These are phyloP conservation scores for Xyrichtys novacula DNA, from an alignment of 2,797 vertebrate genomes.

Conservation along the genomic window DNA sequence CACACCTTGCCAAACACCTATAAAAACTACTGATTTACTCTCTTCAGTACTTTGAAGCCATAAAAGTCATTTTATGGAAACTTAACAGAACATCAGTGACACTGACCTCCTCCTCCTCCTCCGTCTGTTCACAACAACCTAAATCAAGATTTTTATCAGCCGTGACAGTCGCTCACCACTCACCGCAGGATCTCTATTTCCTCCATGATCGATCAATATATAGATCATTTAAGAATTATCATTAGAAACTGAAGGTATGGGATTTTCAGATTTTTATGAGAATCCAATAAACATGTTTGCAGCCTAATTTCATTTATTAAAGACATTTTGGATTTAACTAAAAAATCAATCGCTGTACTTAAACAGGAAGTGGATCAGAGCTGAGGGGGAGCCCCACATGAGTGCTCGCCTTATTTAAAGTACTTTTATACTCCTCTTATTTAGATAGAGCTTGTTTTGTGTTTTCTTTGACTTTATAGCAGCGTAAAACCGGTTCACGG, in stretches of 20 bases:
- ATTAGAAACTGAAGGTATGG: too few species aligned
- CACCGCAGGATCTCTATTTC: background rate
- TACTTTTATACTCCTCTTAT: too few species aligned
- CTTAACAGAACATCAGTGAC: constrained; percentile 8
- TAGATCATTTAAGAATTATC: too few species aligned
- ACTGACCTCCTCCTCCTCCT: background rate
- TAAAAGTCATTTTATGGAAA: constrained; percentile 33
- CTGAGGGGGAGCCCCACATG: too few species aligned
- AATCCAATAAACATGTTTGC: too few species aligned
- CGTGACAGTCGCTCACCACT: background rate
- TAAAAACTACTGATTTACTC: constrained; percentile 20
- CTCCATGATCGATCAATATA: too few species aligned
- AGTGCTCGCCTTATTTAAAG: too few species aligned
- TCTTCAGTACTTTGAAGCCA: background rate
- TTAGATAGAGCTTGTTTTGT: background rate
- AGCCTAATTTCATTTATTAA: too few species aligned
- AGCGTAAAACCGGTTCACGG: background rate
- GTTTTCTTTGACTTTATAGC: background rate
- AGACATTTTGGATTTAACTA: too few species aligned
- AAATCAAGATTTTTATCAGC: background rate
- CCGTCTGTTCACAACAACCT: background rate
- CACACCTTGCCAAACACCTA: constrained; percentile 17
- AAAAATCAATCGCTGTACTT: too few species aligned
- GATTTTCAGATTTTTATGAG: too few species aligned
- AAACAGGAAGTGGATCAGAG: too few species aligned